phyloP scores from a whole-genome alignment of 2,888 invertebrate genomes.

The Lomographa bimaculata region DNA sequence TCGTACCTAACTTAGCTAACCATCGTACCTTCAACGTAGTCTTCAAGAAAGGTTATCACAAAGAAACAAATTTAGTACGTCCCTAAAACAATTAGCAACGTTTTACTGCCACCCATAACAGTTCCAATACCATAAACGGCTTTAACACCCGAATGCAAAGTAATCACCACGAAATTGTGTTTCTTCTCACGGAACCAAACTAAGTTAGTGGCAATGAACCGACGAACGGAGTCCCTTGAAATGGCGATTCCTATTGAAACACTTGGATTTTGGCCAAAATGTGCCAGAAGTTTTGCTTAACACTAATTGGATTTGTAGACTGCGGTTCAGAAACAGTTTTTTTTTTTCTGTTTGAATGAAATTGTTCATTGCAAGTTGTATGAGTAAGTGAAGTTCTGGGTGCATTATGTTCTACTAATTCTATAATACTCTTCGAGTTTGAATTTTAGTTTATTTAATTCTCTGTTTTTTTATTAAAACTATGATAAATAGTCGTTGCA shows the following conservation, averaged over 20 bases:
- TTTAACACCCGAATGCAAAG: slow-evolving; percentile 25
- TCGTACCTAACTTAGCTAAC: too few relatives aligned
- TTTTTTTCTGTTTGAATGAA: too few relatives aligned
- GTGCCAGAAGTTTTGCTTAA: slow-evolving; percentile 61
- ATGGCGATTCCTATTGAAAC: slow-evolving; percentile 65
- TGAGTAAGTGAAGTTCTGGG: too few relatives aligned
- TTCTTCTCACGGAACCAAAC: slow-evolving; percentile 49
- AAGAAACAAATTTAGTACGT: slow-evolving; percentile 3
- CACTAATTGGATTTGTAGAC: slow-evolving; percentile 74
- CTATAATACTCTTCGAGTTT: too few relatives aligned
- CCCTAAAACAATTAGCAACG: slow-evolving; percentile 13
- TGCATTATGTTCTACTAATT: too few relatives aligned
- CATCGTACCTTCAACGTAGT: too few relatives aligned
- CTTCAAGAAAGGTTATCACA: too few relatives aligned
- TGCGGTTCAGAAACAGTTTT: too few relatives aligned
- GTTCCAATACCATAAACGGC: slow-evolving; percentile 22
- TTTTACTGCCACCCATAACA: slow-evolving; percentile 20
- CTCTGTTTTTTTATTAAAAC: too few relatives aligned
- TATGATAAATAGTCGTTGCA: too few relatives aligned
- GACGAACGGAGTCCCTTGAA: slow-evolving; percentile 42
- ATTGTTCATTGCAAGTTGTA: too few relatives aligned
- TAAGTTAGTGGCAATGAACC: slow-evolving; percentile 59
- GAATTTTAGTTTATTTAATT: too few relatives aligned
- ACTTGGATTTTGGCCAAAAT: slow-evolving; percentile 69
- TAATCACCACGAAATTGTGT: slow-evolving; percentile 49